phyloP scores from a whole-genome alignment of 2,113 vertebrate species.

The Mixornis gularis region DNA sequence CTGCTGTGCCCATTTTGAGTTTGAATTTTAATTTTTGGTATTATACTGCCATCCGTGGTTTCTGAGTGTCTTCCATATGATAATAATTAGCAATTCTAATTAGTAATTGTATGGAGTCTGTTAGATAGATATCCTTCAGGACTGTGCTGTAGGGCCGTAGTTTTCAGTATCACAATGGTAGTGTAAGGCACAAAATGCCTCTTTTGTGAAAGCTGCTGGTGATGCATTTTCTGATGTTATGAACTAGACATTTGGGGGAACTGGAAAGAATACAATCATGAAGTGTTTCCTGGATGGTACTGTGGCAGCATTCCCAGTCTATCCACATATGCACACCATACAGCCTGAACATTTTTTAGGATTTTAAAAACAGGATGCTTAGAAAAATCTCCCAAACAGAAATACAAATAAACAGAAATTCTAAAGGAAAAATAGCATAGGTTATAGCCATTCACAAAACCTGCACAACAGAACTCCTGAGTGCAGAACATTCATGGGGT shows the following conservation, averaged over 20 bases:
- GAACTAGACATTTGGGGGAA: rapidly evolving
- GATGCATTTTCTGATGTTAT: neutral
- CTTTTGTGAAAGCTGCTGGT: neutral
- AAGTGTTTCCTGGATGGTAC: neutral
- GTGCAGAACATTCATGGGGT: neutral
- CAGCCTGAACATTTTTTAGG: neutral
- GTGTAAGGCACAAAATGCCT: neutral
- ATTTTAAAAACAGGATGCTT: neutral
- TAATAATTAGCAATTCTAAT: neutral
- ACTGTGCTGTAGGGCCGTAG: rapidly evolving
- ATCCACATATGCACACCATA: too few species aligned
- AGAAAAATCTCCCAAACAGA: neutral
- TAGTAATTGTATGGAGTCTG: neutral
- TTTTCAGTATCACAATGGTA: neutral
- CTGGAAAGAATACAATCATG: neutral
- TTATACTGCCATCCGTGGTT: neutral
- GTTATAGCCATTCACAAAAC: neutral
- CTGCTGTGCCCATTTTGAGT: neutral
- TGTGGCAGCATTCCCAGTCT: neutral
- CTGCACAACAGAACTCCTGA: neutral
- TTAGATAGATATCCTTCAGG: neutral
- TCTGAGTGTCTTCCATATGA: neutral
- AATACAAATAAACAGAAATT: neutral
- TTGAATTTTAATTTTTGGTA: neutral
- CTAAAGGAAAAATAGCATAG: neutral